Evolutionary conservation across 2,888 invertebrate genomes (phyloP).

Genomic region (Trypoxylon attenuatum): DNA sequence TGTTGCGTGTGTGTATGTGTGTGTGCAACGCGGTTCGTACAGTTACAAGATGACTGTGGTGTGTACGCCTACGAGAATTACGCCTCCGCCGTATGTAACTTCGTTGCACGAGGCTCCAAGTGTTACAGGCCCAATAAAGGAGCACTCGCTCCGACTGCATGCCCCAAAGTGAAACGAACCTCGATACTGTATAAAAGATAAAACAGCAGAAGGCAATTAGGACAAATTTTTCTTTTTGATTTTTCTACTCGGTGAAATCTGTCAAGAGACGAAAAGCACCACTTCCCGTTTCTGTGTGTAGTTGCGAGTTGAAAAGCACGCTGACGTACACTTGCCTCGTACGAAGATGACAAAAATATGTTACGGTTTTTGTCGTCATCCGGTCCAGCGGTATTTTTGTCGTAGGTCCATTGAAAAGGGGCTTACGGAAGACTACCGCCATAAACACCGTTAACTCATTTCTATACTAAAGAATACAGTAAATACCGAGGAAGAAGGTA

Average conservation of each 20-base stretch:
- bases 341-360: conserved; percentile 54
- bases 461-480: background rate
- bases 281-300: conserved; percentile 46
- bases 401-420: conserved; percentile 47
- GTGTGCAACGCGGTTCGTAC: conserved; percentile 18
- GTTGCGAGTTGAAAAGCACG: background rate
- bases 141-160: conserved; percentile 40
- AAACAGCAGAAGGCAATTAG: background rate
- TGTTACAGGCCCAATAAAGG: conserved; percentile 55
- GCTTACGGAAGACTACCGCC: background rate
- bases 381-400: conserved; percentile 49
- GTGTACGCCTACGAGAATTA: conserved; percentile 46
- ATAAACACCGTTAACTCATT: conserved; percentile 4
- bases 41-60: conserved; percentile 24
- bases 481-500: too few species aligned
- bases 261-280: conserved; percentile 43
- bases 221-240: background rate
- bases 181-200: conserved; percentile 23
- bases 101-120: conserved; percentile 53
- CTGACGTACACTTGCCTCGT: background rate
- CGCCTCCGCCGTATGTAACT: conserved; percentile 45
- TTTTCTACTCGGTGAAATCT: too few species aligned
- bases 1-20: conserved; percentile 3
- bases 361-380: conserved; percentile 46
- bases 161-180: conserved; percentile 8